Conservation (phyloP, 2,888 invertebrate genomes). For the Thecocarcelia acutangulata region DNA sequence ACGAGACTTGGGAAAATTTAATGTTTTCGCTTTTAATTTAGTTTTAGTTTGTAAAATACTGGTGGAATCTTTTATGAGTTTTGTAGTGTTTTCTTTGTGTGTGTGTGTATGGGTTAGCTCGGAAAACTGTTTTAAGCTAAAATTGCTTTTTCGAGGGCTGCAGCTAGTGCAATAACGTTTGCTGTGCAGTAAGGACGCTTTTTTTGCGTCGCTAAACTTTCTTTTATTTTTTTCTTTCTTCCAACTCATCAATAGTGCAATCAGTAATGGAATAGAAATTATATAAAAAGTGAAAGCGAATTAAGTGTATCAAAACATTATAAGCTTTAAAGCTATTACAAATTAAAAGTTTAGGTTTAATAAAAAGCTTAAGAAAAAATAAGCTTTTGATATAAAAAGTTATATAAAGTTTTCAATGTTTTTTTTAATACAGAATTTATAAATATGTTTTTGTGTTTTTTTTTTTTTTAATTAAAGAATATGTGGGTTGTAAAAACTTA, state of each 20-base stretch:
- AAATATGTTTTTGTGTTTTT: too few relatives aligned
- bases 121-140: conserved; percentile 69
- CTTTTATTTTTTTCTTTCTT: conserved; percentile 34
- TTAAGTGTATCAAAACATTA: conserved; percentile 13
- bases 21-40: conserved; percentile 63
- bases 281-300: conserved; percentile 34
- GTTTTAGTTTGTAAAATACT: conserved; percentile 26
- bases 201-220: conserved; percentile 48
- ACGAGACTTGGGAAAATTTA: conserved; percentile 55
- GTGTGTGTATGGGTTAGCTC: conserved; percentile 48
- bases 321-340: not conserved
- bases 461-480: too few relatives aligned
- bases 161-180: conserved; percentile 77
- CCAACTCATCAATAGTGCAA: conserved; percentile 28
- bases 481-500: too few relatives aligned
- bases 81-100: not conserved
- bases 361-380: too few relatives aligned
- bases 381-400: too few relatives aligned
- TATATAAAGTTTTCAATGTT: too few relatives aligned
- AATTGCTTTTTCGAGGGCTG: conserved; percentile 63
- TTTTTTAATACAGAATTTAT: too few relatives aligned
- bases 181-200: conserved; percentile 77
- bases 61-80: conserved; percentile 31
- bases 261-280: conserved; percentile 29
- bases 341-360: too few relatives aligned